phyloP scores from a whole-genome alignment of 1,140 invertebrate genomes.

The Schlechtendalia chinensis region DNA sequence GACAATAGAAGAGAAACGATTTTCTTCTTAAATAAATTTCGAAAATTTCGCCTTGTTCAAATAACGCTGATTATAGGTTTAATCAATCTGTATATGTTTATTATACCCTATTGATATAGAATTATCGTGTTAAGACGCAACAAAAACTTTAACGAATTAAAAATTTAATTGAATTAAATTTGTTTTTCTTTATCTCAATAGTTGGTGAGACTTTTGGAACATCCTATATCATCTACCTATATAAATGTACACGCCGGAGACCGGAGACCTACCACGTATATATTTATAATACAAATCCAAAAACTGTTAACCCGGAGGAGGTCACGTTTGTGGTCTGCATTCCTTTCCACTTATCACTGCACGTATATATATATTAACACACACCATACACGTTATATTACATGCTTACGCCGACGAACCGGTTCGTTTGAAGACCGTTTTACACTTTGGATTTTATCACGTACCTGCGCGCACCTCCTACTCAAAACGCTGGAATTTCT shows the following conservation, averaged over 20 bases:
- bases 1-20: too few species aligned
- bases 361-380: background rate
- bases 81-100: too few species aligned
- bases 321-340: slow-evolving; percentile 50
- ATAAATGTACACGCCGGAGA: background rate
- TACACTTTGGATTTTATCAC: slow-evolving; percentile 3
- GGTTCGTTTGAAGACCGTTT: slow-evolving; percentile 18
- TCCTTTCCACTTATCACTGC: slow-evolving; percentile 42
- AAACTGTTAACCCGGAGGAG: slow-evolving; percentile 47
- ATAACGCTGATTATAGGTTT: too few species aligned
- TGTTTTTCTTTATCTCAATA: too few species aligned
- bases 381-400: background rate
- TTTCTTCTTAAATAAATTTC: too few species aligned
- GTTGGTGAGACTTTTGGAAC: too few species aligned
- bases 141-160: too few species aligned
- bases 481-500: background rate
- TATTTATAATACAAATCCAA: slow-evolving; percentile 18
- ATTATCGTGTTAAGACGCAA: too few species aligned
- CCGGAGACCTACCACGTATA: background rate
- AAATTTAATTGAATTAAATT: too few species aligned
- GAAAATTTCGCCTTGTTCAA: too few species aligned
- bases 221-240: background rate
- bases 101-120: too few species aligned
- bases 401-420: background rate
- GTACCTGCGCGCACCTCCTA: background rate